Evolutionary conservation across 2,797 vertebrate genomes (phyloP).

Genomic region (Danio kyathit): DNA sequence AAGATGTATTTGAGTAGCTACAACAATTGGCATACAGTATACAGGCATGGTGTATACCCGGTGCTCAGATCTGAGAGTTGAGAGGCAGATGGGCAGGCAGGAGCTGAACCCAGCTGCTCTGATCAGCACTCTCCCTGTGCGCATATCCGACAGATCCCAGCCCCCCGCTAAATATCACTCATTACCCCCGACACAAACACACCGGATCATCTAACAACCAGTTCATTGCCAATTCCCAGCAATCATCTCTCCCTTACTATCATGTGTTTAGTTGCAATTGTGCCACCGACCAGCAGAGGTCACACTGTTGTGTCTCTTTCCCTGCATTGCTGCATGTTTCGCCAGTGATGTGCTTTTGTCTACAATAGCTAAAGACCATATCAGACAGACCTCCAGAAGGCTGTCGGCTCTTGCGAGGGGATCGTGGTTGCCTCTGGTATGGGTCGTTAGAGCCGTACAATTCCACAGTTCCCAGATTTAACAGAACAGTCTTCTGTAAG

Average conservation of each 20-base stretch:
- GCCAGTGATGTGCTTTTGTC: not conserved
- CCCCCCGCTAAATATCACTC: slow-evolving; percentile 70
- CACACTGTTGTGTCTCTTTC: slow-evolving; percentile 62
- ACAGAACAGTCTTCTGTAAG: slow-evolving; percentile 93
- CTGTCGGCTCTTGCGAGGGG: slow-evolving; percentile 95
- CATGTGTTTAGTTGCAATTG: slow-evolving; percentile 62
- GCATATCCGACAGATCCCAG: slow-evolving; percentile 72
- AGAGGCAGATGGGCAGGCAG: slow-evolving; percentile 65
- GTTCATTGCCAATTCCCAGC: slow-evolving; percentile 57
- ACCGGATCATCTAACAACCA: slow-evolving; percentile 60
- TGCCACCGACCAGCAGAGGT: slow-evolving; percentile 69
- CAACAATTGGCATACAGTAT: not conserved
- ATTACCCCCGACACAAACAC: slow-evolving; percentile 52
- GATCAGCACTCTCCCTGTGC: slow-evolving; percentile 50
- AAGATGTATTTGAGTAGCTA: not conserved
- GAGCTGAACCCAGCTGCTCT: slow-evolving; percentile 68
- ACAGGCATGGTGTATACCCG: slow-evolving; percentile 14
- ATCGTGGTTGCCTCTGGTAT: slow-evolving; percentile 94
- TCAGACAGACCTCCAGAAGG: slow-evolving; percentile 91
- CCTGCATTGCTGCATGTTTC: not conserved
- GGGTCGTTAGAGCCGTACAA: slow-evolving; percentile 96
- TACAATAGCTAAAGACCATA: not conserved
- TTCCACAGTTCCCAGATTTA: slow-evolving; percentile 93
- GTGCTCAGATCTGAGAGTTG: slow-evolving; percentile 66
- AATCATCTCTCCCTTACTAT: slow-evolving; percentile 64